Percentiles rank a stretch among this genome's conserved stretches.
These are phyloP conservation scores for Melanchra persicariae DNA, from an alignment of 2,888 invertebrate species.

Conservation along the genomic window DNA sequence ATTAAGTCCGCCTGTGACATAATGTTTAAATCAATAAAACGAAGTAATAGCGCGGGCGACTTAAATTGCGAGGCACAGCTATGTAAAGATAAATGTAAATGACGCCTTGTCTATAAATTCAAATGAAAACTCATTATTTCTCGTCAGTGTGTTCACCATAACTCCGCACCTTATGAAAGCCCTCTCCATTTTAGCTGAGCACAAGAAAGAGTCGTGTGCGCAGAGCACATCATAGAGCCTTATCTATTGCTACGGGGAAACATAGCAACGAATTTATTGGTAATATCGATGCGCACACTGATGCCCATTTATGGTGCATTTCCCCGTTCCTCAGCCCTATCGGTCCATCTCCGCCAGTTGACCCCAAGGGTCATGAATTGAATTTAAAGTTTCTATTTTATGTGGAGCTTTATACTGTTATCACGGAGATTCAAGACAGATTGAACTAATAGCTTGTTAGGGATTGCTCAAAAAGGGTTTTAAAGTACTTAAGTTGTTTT, in stretches of 20 bases:
- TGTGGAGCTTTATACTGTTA: constrained; percentile 60
- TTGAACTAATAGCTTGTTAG: constrained; percentile 58
- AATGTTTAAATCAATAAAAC: too few relatives aligned
- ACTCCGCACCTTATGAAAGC: constrained; percentile 49
- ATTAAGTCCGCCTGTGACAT: too few relatives aligned
- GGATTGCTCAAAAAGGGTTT: constrained; percentile 43
- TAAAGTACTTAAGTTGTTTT: constrained; percentile 2
- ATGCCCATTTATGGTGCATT: constrained; percentile 82
- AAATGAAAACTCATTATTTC: background rate
- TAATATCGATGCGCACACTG: constrained; percentile 82
- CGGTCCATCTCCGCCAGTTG: constrained; percentile 77
- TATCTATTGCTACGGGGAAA: constrained; percentile 86
- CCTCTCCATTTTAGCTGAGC: constrained; percentile 69
- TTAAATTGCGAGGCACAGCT: too few relatives aligned
- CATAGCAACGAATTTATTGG: constrained; percentile 87
- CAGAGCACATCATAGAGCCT: constrained; percentile 79
- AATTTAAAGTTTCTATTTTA: constrained; percentile 87
- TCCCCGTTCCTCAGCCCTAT: constrained; percentile 76
- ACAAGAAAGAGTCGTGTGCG: constrained; percentile 75
- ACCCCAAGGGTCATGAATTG: constrained; percentile 87
- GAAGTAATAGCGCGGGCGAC: too few relatives aligned
- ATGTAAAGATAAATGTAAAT: too few relatives aligned
- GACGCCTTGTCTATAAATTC: too few relatives aligned
- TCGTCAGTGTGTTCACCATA: background rate
- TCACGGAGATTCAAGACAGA: constrained; percentile 47